Base-by-base conservation (phyloP, 2,797 vertebrate species). In the Remorina albescens region DNA sequence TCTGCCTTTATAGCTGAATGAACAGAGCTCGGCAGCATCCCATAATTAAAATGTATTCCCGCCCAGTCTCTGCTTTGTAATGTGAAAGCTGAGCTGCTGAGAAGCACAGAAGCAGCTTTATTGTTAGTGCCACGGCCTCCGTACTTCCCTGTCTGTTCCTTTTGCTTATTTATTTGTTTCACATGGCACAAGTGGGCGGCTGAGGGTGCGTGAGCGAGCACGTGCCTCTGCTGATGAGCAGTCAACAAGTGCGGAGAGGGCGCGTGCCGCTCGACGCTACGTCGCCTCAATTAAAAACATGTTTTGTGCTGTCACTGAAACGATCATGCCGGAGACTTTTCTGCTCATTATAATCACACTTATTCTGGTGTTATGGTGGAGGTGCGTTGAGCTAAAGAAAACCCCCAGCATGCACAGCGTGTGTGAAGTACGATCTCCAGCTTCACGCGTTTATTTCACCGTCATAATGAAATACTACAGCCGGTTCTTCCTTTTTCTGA, bases 151-250 rank as follows among this genome's bases (percentile, higher is more conserved):
- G 21, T 61, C 42, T 0, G 1, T 58, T 53, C 25, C 26, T 7
- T 42, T 16, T 3, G 19, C 42, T n/a, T 32, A 26, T 47, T 18
- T 23, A 0, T 36, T 4, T 25, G 2, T 46, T 28, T 2, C 6
- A 25, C 50, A 41, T 30, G 36, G 32, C 67, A 54, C 50, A 28
- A 36, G 76, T 74, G 63, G 62, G 66, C 41, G 59, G 39, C 36
- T 1, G 26, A 11, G 18, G 4, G 59, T 25, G 56, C 60, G 57
- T 46, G 54, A 51, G 36, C 7, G 74, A 32, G 57, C 68, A 56
- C 74, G 75, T 46, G 74, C 19, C 53, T 5, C 49, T 26, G 46
- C 34, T n/a, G 36, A 19, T 39, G 1, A 2, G 23, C 28, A 16
- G 61, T 21, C 57, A 49, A 55, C 53, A 44, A 0, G 69, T 39